Evolutionary conservation across 2,888 invertebrate genomes (phyloP).

Genomic region (Parascotia fuliginaria): DNA sequence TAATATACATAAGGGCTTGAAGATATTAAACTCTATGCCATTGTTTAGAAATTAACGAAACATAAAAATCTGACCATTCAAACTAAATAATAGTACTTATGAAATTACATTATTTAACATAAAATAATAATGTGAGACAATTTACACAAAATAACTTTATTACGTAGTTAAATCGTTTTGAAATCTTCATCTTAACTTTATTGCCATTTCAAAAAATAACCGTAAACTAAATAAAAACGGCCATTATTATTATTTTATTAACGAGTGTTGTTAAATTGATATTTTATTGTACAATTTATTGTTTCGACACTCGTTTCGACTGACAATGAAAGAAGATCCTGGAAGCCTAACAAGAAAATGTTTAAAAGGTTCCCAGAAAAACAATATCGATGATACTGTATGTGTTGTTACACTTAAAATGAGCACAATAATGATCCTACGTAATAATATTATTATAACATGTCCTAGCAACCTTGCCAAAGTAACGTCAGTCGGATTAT

Average conservation of each 20-base stretch:
- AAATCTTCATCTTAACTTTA: slow-evolving; percentile 47
- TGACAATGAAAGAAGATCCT: background rate
- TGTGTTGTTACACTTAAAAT: too few species aligned
- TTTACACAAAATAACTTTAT: slow-evolving; percentile 3
- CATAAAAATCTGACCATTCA: too few species aligned
- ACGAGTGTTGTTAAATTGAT: slow-evolving; percentile 16
- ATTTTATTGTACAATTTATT: slow-evolving; percentile 17
- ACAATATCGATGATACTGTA: too few species aligned
- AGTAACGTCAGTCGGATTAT: too few species aligned
- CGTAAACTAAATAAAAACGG: slow-evolving; percentile 29
- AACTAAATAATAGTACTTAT: too few species aligned
- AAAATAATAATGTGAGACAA: background rate
- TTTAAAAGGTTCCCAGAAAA: background rate
- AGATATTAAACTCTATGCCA: too few species aligned
- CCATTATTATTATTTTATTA: slow-evolving; percentile 23
- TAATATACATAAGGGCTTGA: too few species aligned
- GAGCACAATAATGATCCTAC: too few species aligned
- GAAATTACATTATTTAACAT: background rate
- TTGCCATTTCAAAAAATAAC: slow-evolving; percentile 33
- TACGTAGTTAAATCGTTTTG: slow-evolving; percentile 18
- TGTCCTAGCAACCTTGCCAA: too few species aligned
- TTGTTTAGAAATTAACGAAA: too few species aligned
- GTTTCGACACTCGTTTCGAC: slow-evolving; percentile 6
- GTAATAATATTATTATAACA: too few species aligned
- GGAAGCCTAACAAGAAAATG: background rate